Evolutionary conservation across 1,140 invertebrate species (phyloP).

Genomic region (Nephila pilipes): DNA sequence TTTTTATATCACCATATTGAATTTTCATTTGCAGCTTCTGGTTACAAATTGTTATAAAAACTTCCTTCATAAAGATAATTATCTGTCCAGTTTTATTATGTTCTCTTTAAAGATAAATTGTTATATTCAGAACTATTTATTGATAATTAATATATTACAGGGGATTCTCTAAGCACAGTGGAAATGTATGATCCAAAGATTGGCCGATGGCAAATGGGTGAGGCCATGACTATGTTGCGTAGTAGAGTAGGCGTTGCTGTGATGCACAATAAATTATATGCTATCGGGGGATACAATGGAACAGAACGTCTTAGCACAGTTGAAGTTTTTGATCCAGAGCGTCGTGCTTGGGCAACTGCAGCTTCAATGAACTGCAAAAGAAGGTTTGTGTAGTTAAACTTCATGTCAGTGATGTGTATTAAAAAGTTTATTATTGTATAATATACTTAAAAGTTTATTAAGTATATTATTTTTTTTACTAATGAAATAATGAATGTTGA

Average conservation of each 20-base stretch:
- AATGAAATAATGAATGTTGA: too few species aligned
- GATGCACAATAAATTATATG: conserved; percentile 87
- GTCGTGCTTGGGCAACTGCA: conserved; percentile 89
- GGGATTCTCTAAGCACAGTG: conserved; percentile 92
- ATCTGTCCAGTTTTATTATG: too few species aligned
- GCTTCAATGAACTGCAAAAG: conserved; percentile 91
- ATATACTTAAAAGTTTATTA: too few species aligned
- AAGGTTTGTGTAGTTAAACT: conserved; percentile 83
- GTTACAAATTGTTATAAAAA: too few species aligned
- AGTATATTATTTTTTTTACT: too few species aligned
- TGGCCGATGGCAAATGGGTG: conserved; percentile 89
- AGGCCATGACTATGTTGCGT: conserved; percentile 92
- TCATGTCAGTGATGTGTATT: not conserved
- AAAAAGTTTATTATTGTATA: too few species aligned
- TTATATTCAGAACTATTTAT: too few species aligned
- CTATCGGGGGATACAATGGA: conserved; percentile 85
- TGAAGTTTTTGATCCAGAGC: conserved; percentile 91
- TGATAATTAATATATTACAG: too few species aligned
- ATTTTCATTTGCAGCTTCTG: too few species aligned
- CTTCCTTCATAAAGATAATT: too few species aligned
- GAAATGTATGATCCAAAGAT: conserved; percentile 91
- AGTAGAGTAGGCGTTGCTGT: conserved; percentile 93
- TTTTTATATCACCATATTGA: too few species aligned
- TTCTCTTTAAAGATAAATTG: too few species aligned
- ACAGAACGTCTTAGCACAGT: conserved; percentile 91